These are phyloP conservation scores for Eupithecia subumbrata DNA, from an alignment of 2,888 invertebrate species.

Conservation along the genomic window DNA sequence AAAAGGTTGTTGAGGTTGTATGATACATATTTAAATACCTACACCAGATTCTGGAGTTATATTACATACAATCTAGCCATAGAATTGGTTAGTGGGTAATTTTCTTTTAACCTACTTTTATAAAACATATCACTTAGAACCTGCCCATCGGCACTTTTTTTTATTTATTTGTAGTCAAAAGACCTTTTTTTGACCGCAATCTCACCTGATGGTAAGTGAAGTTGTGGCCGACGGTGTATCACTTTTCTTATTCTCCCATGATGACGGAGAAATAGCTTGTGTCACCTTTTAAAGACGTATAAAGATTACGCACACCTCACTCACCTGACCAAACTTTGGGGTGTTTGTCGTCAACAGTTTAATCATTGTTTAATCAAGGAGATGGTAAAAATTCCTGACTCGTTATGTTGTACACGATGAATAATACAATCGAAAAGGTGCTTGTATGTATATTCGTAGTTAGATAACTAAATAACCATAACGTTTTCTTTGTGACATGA, in stretches of 20 bases:
- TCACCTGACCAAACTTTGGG: constrained; percentile 15
- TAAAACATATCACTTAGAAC: not conserved
- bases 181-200: no score
- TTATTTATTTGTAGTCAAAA: no score
- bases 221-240: no score
- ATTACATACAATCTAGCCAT: no score
- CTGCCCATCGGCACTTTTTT: no score
- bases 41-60: no score
- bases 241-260: not conserved
- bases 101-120: not conserved
- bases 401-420: not conserved
- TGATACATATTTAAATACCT: no score
- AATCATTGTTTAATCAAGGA: constrained; percentile 20
- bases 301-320: constrained; percentile 15
- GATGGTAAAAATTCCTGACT: constrained; percentile 12
- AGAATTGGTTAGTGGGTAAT: not conserved
- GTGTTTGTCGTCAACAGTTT: constrained; percentile 16
- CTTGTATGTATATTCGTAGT: not conserved
- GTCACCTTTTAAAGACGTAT: not conserved
- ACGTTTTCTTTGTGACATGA: not conserved
- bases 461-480: not conserved
- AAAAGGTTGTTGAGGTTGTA: no score
- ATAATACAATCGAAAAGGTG: not conserved
- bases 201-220: no score
- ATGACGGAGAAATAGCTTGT: not conserved